Evolutionary conservation across 2,113 vertebrate genomes (phyloP).

Genomic region (Alethe diademata): DNA sequence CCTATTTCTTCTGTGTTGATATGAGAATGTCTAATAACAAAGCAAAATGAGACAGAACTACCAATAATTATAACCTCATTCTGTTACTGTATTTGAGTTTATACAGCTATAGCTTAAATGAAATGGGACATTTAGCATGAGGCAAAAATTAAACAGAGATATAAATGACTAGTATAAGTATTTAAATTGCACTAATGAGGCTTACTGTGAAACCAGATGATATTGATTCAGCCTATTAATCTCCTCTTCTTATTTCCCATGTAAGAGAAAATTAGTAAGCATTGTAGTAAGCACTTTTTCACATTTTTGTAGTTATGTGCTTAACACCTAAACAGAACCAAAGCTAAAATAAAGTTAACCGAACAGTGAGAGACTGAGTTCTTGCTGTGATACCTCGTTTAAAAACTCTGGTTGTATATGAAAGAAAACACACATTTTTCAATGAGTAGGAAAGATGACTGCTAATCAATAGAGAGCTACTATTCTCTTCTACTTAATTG

Average conservation of each 20-base stretch:
- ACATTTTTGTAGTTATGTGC: background rate
- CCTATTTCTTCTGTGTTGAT: background rate
- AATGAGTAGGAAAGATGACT: background rate
- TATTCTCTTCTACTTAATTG: background rate
- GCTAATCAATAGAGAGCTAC: background rate
- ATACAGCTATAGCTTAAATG: background rate
- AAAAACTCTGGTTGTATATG: background rate
- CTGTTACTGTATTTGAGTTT: background rate
- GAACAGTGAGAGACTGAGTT: background rate
- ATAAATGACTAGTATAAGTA: background rate
- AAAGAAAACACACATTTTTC: background rate
- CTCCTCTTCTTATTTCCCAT: background rate
- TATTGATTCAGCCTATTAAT: background rate
- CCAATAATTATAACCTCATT: background rate
- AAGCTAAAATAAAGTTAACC: background rate
- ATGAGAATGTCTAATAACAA: background rate
- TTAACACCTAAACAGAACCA: background rate
- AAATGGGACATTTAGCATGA: background rate
- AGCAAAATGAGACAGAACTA: background rate
- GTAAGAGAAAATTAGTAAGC: background rate
- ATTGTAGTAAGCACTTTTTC: background rate
- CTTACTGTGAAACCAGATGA: background rate
- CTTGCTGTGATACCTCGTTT: background rate
- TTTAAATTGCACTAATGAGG: background rate
- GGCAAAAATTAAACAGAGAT: background rate